These are phyloP conservation scores for Drosophila lini DNA, from an alignment of 1,140 invertebrate species.

Conservation along the genomic window DNA sequence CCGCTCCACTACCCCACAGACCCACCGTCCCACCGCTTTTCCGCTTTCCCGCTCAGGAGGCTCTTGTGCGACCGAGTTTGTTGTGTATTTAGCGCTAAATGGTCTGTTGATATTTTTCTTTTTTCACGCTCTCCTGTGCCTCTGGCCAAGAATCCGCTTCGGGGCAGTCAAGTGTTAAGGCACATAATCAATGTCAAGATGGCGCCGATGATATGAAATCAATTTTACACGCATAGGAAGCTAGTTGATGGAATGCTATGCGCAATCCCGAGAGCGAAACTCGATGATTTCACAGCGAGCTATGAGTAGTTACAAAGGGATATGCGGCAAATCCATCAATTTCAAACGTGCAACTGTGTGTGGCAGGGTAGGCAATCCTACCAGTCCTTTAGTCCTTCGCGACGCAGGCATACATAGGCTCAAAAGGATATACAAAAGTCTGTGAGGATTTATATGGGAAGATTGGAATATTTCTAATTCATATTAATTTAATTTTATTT, in stretches of 20 bases:
- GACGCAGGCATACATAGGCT: too few relatives aligned
- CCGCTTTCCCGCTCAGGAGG: slow-evolving; percentile 1
- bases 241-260: slow-evolving; percentile 31
- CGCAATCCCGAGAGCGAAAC: slow-evolving; percentile 5
- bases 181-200: slow-evolving; percentile 71
- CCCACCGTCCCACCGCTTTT: not conserved
- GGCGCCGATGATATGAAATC: slow-evolving; percentile 59
- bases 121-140: slow-evolving; percentile 28
- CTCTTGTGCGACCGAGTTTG: slow-evolving; percentile 5
- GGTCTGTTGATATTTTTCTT: slow-evolving; percentile 62
- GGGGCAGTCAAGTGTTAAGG: slow-evolving; percentile 70
- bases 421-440: too few relatives aligned
- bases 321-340: slow-evolving; percentile 16
- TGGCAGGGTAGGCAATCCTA: not conserved
- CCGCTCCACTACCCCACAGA: not conserved
- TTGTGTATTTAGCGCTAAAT: slow-evolving; percentile 72
- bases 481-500: too few relatives aligned
- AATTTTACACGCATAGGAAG: slow-evolving; percentile 49
- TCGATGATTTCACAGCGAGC: slow-evolving; percentile 6
- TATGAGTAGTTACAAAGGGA: slow-evolving; percentile 8
- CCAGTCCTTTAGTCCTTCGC: too few relatives aligned
- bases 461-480: too few relatives aligned
- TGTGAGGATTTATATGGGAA: too few relatives aligned
- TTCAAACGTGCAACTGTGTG: slow-evolving; percentile 2
- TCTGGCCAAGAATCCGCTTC: slow-evolving; percentile 25